phyloP scores from a whole-genome alignment of 64 coral and sea anemone genomes.

The Stichodactyla helianthus region DNA sequence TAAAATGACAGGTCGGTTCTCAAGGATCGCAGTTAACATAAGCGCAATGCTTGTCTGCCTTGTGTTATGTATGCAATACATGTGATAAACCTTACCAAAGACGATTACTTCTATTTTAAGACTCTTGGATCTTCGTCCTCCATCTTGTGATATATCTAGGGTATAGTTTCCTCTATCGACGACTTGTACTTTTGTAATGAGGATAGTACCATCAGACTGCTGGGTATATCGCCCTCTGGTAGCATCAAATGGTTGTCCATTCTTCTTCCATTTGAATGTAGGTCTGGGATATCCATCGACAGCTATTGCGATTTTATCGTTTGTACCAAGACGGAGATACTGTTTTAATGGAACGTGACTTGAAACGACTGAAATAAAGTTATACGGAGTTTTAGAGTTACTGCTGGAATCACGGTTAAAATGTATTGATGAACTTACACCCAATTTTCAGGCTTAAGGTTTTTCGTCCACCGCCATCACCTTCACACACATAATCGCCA shows the following conservation, averaged over 20 bases:
- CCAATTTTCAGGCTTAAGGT: background rate
- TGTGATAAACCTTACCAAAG: conserved; percentile 16
- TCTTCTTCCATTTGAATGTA: conserved; percentile 33
- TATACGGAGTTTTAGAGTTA: background rate
- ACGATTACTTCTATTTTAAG: conserved; percentile 30
- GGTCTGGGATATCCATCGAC: conserved; percentile 28
- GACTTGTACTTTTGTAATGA: background rate
- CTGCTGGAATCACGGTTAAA: background rate
- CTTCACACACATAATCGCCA: conserved; percentile 25
- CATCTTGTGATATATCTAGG: background rate
- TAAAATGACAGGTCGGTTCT: no score
- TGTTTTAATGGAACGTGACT: background rate
- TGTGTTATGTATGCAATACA: no score
- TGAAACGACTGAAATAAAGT: conserved; percentile 19
- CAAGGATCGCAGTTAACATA: no score
- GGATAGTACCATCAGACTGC: conserved; percentile 2
- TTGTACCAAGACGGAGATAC: conserved; percentile 12
- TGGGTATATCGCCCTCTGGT: background rate
- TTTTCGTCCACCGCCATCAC: background rate
- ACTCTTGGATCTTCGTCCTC: no score
- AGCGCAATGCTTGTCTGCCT: no score
- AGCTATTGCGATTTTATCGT: background rate
- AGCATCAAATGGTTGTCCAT: background rate
- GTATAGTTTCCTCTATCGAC: conserved; percentile 44
- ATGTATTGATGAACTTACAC: conserved; percentile 23